Base-by-base conservation (phyloP, 2,888 invertebrate genomes). In the Sarcophaga carnaria region DNA sequence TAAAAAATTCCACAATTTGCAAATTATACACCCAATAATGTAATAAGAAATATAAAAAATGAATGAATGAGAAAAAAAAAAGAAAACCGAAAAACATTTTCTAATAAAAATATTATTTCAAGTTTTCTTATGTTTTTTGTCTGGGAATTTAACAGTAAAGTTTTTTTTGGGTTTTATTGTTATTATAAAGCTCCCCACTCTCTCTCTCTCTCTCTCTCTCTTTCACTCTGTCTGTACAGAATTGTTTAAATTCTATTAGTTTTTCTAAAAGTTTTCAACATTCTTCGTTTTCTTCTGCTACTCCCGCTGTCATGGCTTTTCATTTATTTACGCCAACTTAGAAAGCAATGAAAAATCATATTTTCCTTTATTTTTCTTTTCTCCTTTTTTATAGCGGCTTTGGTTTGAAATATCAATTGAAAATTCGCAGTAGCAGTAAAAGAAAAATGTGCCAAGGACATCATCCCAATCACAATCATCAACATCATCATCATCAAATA, bases 101-200 rank as follows among this genome's bases (percentile, higher is more conserved):
- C 4, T 17, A 69, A 69, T 69, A 69, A 69, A 69, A 69, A 69
- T 69, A 47, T 47, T 69, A 49, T 69, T 69, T 69, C 37, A 37
- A 67, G 45, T 45, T 45, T 67, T 20, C 37, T 37, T 37, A 67
- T 67, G 4, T 37, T 37, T 37, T 37, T 37, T 37, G 37, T 37
- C 37, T 37, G 37, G 37, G 37, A 37, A 37, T 37, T 10, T 45
- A 67, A 67, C 45, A 67, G 17, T 27, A 25, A 27, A 64, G 17
- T 64, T 64, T 14, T 64, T 37, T 37, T 37, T 37, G 2, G 2
- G 10, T 37, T 37, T 8, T 37, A 37, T 37, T 37, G 8, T 37
- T 37, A 37, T 37, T 37, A 37, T 37, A 37, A 0, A 0, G 37
- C 2, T 37, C 37, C 2, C 2, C 37, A 2, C 6, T 8, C 37